These are phyloP conservation scores for Psettodes erumei DNA, from an alignment of 2,113 vertebrate genomes.

Conservation along the genomic window DNA sequence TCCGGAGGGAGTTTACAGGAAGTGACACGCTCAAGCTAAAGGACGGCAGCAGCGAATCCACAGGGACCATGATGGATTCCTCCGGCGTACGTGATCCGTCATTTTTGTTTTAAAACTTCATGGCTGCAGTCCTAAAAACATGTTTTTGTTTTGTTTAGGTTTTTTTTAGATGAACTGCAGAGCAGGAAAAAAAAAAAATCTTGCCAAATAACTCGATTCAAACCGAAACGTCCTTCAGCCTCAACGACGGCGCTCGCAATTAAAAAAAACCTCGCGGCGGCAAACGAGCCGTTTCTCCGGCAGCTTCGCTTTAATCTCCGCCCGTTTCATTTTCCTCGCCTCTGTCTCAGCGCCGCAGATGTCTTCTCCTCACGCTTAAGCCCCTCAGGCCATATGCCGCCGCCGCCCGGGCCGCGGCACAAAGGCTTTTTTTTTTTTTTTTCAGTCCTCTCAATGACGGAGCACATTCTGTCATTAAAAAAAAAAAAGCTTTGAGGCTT, in stretches of 20 bases:
- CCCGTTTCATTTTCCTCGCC: conserved; percentile 52
- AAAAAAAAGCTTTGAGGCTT: conserved; percentile 34
- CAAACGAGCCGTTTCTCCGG: conserved; percentile 31
- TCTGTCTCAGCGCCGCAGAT: conserved; percentile 52
- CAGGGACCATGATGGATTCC: no score
- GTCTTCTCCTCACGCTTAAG: conserved; percentile 57
- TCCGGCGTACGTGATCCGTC: no score
- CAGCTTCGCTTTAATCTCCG: conserved; percentile 60
- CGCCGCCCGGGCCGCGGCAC: conserved; percentile 48
- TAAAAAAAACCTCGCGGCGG: conserved; percentile 7
- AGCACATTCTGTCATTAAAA: conserved; percentile 66
- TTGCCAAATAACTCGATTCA: not conserved
- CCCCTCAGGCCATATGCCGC: conserved; percentile 66
- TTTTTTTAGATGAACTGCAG: conserved; percentile 10
- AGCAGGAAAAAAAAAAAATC: conserved; percentile 10
- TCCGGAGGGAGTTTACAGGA: no score
- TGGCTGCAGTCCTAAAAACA: conserved; percentile 17
- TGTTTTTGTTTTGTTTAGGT: no score
- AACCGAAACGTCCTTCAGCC: not conserved
- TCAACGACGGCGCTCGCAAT: not conserved
- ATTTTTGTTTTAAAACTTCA: conserved; percentile 12
- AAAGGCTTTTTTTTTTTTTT: conserved; percentile 52
- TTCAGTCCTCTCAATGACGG: conserved; percentile 69
- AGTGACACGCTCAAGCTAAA: no score
- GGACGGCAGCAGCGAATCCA: no score